These are phyloP conservation scores for Eupithecia centaureata DNA, from an alignment of 2,888 invertebrate genomes.

Conservation along the genomic window DNA sequence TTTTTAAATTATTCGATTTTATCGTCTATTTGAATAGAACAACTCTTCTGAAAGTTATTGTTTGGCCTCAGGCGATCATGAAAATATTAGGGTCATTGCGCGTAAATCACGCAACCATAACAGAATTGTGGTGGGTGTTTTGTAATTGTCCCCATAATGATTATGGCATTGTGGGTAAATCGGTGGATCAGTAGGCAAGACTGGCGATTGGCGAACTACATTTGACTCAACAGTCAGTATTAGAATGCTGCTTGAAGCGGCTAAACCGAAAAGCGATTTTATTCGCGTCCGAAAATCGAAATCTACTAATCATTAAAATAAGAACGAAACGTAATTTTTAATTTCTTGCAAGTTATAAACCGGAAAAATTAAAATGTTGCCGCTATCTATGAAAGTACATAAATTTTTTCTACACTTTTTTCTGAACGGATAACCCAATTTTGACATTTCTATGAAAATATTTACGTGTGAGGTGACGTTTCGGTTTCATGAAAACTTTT, in stretches of 20 bases:
- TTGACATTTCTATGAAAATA: constrained; percentile 77
- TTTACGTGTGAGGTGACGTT: constrained; percentile 67
- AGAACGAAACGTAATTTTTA: constrained; percentile 40
- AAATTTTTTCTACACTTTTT: constrained; percentile 44
- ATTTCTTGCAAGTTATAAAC: constrained; percentile 42
- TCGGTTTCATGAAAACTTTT: constrained; percentile 47
- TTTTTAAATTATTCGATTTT: background rate
- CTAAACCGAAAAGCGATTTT: constrained; percentile 46
- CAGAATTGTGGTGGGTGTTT: constrained; percentile 59
- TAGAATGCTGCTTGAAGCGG: constrained; percentile 77
- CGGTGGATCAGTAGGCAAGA: constrained; percentile 61
- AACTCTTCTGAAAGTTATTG: constrained; percentile 7
- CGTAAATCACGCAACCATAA: constrained; percentile 53
- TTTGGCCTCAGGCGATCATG: constrained; percentile 25
- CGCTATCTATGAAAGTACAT: constrained; percentile 26
- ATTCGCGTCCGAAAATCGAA: constrained; percentile 35
- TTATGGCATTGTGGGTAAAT: constrained; percentile 75
- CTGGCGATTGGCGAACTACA: constrained; percentile 61
- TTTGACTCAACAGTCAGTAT: constrained; percentile 68
- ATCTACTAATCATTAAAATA: constrained; percentile 24
- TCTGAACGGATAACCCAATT: constrained; percentile 59
- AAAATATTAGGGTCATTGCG: constrained; percentile 48
- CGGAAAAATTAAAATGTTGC: constrained; percentile 50
- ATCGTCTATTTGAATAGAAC: background rate
- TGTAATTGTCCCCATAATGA: constrained; percentile 74